Evolutionary conservation across 2,888 invertebrate genomes (phyloP).

Genomic region (Doris montereyensis): DNA sequence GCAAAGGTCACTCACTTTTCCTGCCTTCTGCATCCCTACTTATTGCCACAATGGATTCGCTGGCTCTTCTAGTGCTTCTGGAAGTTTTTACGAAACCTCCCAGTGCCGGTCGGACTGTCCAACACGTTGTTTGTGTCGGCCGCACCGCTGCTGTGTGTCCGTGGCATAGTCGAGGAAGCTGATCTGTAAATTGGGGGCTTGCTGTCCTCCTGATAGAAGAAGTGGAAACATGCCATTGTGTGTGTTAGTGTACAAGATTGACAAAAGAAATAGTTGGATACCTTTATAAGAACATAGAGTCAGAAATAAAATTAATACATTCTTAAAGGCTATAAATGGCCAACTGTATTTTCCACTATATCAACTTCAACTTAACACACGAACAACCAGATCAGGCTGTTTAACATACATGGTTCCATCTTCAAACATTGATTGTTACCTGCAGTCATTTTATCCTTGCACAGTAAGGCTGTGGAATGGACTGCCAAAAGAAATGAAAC

Average conservation of each 20-base stretch:
- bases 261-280: background rate
- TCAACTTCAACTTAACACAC: too few relatives aligned
- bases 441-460: too few relatives aligned
- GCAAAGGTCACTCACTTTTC: slow-evolving; percentile 48
- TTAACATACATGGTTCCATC: too few relatives aligned
- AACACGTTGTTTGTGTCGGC: background rate
- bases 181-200: background rate
- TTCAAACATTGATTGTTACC: too few relatives aligned
- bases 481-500: too few relatives aligned
- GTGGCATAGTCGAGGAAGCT: background rate
- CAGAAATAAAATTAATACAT: too few relatives aligned
- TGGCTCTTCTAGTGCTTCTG: slow-evolving; percentile 51
- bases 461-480: too few relatives aligned
- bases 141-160: background rate
- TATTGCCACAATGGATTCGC: slow-evolving; percentile 47
- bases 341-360: too few relatives aligned
- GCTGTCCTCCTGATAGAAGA: background rate
- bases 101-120: slow-evolving; percentile 33
- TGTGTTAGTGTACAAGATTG: too few relatives aligned
- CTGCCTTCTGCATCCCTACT: slow-evolving; percentile 37
- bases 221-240: background rate
- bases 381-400: too few relatives aligned
- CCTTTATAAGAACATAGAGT: too few relatives aligned
- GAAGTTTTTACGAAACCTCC: slow-evolving; percentile 48
- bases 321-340: too few relatives aligned